phyloP scores from a whole-genome alignment of 64 coral and sea anemone genomes.

The Trachythela sp. region DNA sequence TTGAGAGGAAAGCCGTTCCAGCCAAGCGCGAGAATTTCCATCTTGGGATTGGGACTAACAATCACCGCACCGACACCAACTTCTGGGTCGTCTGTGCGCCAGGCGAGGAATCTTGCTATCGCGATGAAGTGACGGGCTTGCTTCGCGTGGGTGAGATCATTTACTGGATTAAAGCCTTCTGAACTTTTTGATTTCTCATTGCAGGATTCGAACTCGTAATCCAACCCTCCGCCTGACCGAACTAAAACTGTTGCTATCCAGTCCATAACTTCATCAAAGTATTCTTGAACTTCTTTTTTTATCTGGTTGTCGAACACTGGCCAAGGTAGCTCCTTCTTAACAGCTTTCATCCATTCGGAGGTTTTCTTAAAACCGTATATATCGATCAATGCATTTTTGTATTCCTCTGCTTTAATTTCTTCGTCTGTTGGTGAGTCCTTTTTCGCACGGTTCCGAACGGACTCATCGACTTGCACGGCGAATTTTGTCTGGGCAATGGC shows the following conservation, averaged over 20 bases:
- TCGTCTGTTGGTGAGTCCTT: neutral
- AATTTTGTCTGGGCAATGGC: conserved; percentile 32
- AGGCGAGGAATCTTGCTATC: conserved; percentile 43
- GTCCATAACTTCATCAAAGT: neutral
- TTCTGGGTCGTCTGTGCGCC: conserved; percentile 52
- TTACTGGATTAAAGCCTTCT: neutral
- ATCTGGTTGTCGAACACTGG: conserved; percentile 19
- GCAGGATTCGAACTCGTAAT: neutral
- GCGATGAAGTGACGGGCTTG: conserved; percentile 9
- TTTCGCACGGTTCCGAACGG: neutral
- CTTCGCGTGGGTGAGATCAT: neutral
- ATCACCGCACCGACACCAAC: conserved; percentile 32
- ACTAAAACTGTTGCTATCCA: neutral
- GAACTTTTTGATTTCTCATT: neutral
- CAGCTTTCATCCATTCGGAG: neutral
- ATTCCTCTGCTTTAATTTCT: neutral
- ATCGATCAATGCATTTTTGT: neutral
- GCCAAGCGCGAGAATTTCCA: neutral
- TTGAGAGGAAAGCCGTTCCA: neutral
- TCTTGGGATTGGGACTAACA: neutral
- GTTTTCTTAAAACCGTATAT: neutral
- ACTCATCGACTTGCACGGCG: conserved; percentile 20
- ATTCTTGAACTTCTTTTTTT: neutral
- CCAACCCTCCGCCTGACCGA: neutral
- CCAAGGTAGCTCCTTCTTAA: conserved; percentile 23